Base-by-base conservation (phyloP, 2,113 vertebrate genomes). In the Oxyura jamaicensis region DNA sequence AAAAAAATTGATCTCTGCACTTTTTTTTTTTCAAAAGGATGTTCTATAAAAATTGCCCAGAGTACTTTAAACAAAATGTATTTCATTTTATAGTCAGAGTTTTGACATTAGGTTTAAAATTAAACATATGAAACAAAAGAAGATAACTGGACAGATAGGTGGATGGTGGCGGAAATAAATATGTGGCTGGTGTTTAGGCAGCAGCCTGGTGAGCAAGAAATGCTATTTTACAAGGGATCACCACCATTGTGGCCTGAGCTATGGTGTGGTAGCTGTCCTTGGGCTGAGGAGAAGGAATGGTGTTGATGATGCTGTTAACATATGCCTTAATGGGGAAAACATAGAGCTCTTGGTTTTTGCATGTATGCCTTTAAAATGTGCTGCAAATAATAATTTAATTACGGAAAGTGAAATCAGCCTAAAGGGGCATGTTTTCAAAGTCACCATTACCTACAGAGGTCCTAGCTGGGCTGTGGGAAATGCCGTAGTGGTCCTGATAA, bases 1-100 rank as follows among this genome's bases (percentile, higher is more conserved):
- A 97, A 98, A 98, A 98, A 98, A 98, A 98, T 97, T 98, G 97
- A 98, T 98, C 97, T 96, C 95, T 97, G 97, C 97, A 96, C 96
- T 98, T 97, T 97, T 97, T 93, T 91, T 93, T 96, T 97, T 94
- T 80, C 86, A 93, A 98, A 98, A 98, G 93, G 97, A 98, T 98
- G 97, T 98, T 98, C 97, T 98, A 81, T 97, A 97, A 98, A 98
- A 98, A 97, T 97, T 94, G 97, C 97, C 98, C 96, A 96, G 88
- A 98, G 98, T 97, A 97, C 97, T 97, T 98, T 98, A 95, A 98
- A 97, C 97, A 91, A 97, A 98, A 96, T 95, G 86, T 97, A 96
- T 94, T 97, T 98, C 94, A 90, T 98, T 98, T 97, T 97, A 94
- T 95, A 95, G 96, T 94, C 91, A 90, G 94, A 97, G 93, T 96